Percentiles rank a stretch among this genome's conserved stretches.
phyloP scores from a whole-genome alignment of 2,113 vertebrate species.

The Coryphaenoides rupestris region DNA sequence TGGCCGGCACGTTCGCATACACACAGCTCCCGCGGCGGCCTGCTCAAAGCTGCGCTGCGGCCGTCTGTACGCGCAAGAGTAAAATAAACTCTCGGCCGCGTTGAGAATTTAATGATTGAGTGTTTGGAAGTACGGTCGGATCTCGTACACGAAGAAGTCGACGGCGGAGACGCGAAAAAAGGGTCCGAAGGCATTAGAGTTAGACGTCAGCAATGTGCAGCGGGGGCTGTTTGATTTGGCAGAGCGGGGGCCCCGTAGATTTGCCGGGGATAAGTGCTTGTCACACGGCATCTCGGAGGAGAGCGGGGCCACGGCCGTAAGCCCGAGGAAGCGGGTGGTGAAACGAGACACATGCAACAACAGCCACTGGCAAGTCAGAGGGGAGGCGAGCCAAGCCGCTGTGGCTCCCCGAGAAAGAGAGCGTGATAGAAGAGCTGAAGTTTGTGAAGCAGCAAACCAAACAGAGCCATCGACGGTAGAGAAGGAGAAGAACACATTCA shows the following conservation, averaged over 20 bases:
- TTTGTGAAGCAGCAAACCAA: slow-evolving; percentile 24
- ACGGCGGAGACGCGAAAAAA: slow-evolving; percentile 45
- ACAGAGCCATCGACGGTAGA: slow-evolving; percentile 57
- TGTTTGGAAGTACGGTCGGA: slow-evolving; percentile 70
- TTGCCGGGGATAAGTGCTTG: slow-evolving; percentile 67
- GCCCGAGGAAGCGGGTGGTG: slow-evolving; percentile 70
- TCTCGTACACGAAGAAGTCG: slow-evolving; percentile 61
- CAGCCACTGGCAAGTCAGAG: slow-evolving; percentile 59
- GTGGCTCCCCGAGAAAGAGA: slow-evolving; percentile 51
- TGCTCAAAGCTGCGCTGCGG: slow-evolving; percentile 77
- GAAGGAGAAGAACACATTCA: slow-evolving; percentile 53
- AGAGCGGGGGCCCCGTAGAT: slow-evolving; percentile 49
- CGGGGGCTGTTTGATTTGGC: slow-evolving; percentile 72
- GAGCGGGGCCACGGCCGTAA: slow-evolving; percentile 55
- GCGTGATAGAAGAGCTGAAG: slow-evolving; percentile 37
- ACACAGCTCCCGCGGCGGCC: slow-evolving; percentile 67
- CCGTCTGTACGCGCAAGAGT: slow-evolving; percentile 74
- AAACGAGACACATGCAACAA: slow-evolving; percentile 71
- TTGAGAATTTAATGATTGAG: slow-evolving; percentile 75
- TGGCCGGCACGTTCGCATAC: slow-evolving; percentile 74
- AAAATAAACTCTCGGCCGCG: slow-evolving; percentile 75
- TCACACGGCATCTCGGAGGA: slow-evolving; percentile 65
- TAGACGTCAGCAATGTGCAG: slow-evolving; percentile 68
- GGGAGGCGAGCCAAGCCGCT: slow-evolving; percentile 51
- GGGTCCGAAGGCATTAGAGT: slow-evolving; percentile 62